Conservation (phyloP, 1,140 invertebrate species). For the Reticulitermes speratus region DNA sequence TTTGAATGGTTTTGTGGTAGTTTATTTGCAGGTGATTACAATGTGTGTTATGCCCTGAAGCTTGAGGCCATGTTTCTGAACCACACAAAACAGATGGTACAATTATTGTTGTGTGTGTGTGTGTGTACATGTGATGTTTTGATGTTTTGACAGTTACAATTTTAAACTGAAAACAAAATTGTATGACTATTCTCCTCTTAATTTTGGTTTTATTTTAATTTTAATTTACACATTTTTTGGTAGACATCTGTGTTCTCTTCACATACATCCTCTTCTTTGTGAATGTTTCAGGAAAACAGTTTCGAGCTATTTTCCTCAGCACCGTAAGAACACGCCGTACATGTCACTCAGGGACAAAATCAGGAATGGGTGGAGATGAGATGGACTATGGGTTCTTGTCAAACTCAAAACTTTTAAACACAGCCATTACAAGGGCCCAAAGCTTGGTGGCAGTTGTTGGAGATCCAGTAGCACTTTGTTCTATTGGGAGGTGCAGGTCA, state of each 20-base stretch:
- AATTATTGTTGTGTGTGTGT: no score
- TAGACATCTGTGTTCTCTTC: background rate
- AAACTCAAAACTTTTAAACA: constrained; percentile 81
- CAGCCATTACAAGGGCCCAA: constrained; percentile 83
- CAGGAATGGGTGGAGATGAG: constrained; percentile 54
- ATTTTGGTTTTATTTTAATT: no score
- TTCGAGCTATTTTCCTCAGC: constrained; percentile 80
- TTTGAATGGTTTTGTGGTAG: no score
- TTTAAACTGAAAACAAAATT: no score
- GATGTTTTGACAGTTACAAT: no score
- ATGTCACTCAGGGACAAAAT: constrained; percentile 54
- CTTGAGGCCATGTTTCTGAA: no score
- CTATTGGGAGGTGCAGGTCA: constrained; percentile 76
- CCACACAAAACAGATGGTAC: no score
- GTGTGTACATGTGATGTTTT: no score
- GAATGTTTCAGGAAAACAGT: constrained; percentile 68
- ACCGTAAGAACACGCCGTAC: constrained; percentile 78
- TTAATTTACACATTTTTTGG: no score
- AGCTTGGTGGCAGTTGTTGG: constrained; percentile 85
- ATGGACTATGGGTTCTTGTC: constrained; percentile 84
- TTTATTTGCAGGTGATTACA: no score
- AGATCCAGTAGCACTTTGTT: constrained; percentile 81
- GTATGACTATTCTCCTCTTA: no score
- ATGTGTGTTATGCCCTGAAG: no score
- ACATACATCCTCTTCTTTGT: constrained; percentile 27